Evolutionary conservation across 1,140 invertebrate genomes (phyloP).

Genomic region (Aphelinus atriplicis): DNA sequence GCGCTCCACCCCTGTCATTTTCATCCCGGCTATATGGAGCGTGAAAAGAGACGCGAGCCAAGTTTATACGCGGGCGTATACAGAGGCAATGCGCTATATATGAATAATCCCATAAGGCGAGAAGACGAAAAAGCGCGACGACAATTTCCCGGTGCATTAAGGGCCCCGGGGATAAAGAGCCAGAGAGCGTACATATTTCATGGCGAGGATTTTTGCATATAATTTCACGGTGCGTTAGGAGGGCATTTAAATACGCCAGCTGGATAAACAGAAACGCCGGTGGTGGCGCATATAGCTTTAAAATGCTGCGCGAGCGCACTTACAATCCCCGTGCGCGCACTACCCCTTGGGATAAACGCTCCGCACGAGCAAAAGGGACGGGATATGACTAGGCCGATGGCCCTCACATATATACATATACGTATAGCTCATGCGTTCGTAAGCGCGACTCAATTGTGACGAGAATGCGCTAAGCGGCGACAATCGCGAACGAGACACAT

Average conservation of each 20-base stretch:
- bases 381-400: too few relatives aligned
- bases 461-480: slow-evolving; percentile 5
- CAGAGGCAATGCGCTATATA: slow-evolving; percentile 20
- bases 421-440: too few relatives aligned
- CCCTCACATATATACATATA: too few relatives aligned
- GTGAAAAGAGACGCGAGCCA: slow-evolving; percentile 44
- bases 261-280: slow-evolving; percentile 62
- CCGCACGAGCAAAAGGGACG: too few relatives aligned
- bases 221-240: slow-evolving; percentile 66
- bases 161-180: background rate
- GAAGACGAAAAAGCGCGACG: slow-evolving; percentile 54
- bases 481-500: background rate
- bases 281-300: slow-evolving; percentile 16
- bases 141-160: slow-evolving; percentile 66
- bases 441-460: background rate
- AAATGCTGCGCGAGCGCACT: too few relatives aligned
- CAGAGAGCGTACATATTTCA: slow-evolving; percentile 61
- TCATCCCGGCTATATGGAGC: background rate
- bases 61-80: slow-evolving; percentile 1
- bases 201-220: slow-evolving; percentile 65
- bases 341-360: too few relatives aligned
- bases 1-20: slow-evolving; percentile 26
- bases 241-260: slow-evolving; percentile 65
- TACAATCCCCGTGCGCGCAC: too few relatives aligned
- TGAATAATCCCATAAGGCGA: slow-evolving; percentile 57